Base-by-base conservation (phyloP, 92 coral and sea anemone genomes). In the Parazoanthus swiftii region DNA sequence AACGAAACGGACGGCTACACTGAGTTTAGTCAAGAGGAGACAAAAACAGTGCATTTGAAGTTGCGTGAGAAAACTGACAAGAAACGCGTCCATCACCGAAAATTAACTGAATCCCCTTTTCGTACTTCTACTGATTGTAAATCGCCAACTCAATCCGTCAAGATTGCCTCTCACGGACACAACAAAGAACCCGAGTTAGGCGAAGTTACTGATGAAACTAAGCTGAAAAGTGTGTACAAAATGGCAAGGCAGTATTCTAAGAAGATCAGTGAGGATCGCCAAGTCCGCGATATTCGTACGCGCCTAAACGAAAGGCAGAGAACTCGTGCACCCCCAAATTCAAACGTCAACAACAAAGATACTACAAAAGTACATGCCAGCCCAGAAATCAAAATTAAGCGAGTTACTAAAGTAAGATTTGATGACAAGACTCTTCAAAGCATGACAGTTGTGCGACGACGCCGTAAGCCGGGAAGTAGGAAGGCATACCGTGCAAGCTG, bases 231-330 rank as follows among this genome's bases (percentile, higher is more conserved):
- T 33, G 98, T 95, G 18, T 86, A 89, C 81, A 88, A 91, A 79
- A 91, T 95, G 93, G 98, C 98, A 9, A 83, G 95, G 42, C 93
- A 89, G 73, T 95, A 93, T 77, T 95, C 98, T 23, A 77, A 81
- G 80, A 86, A 70, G 72, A 91, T 95, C 37, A 71, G 39, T 33
- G 94, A 95, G 50, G 89, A 95, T 29, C 79, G 79, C 10, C 78
- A 84, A 84, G 87, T 84, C 9, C 66, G 59, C 8, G 87, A 84
- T 14, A 77, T 84, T 26, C 87, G 87, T 26, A 68, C 79, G 37
- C 87, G 87, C 8, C 78, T 84, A 8, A 84, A 29, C 48, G 79
- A 84, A 71, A 68, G 68, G 8, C 87, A 84, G 68, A 84, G 87
- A 84, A 44, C 87, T 70, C 87, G 42, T 48, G 42, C 23, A 18